Evolutionary conservation across 2,888 invertebrate species (phyloP).

Genomic region (Agrilus cyanescens): DNA sequence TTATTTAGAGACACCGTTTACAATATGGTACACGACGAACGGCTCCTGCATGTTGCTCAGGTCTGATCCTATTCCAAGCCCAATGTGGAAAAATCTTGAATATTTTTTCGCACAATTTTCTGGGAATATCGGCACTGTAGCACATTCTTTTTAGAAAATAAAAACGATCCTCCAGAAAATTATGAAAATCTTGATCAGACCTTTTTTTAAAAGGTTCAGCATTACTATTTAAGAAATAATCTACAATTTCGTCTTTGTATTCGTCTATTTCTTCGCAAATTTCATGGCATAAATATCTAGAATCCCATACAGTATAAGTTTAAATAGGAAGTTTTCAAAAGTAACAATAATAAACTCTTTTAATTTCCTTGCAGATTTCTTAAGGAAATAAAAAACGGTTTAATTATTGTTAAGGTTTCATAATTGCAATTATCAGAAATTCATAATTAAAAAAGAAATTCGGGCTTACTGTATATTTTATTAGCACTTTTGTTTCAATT

Average conservation of each 20-base stretch:
- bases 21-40: constrained; percentile 8
- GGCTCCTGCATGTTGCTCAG: constrained; percentile 25
- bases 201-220: constrained; percentile 18
- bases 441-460: too few relatives aligned
- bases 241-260: constrained; percentile 33
- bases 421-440: too few relatives aligned
- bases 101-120: constrained; percentile 38
- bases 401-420: too few relatives aligned
- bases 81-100: constrained; percentile 21
- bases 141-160: constrained; percentile 31
- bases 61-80: constrained; percentile 25
- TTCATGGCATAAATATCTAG: constrained; percentile 42
- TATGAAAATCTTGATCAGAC: constrained; percentile 19
- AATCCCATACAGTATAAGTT: too few relatives aligned
- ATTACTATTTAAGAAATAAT: constrained; percentile 32
- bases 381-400: too few relatives aligned
- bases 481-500: too few relatives aligned
- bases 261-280: constrained; percentile 48
- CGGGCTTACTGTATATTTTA: too few relatives aligned
- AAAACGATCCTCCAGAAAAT: constrained; percentile 31
- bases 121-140: constrained; percentile 39
- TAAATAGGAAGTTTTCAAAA: too few relatives aligned
- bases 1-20: too few relatives aligned
- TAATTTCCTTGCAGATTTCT: too few relatives aligned
- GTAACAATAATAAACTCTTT: too few relatives aligned